phyloP scores from a whole-genome alignment of 2,797 vertebrate species.

The Nyctalus aviator region DNA sequence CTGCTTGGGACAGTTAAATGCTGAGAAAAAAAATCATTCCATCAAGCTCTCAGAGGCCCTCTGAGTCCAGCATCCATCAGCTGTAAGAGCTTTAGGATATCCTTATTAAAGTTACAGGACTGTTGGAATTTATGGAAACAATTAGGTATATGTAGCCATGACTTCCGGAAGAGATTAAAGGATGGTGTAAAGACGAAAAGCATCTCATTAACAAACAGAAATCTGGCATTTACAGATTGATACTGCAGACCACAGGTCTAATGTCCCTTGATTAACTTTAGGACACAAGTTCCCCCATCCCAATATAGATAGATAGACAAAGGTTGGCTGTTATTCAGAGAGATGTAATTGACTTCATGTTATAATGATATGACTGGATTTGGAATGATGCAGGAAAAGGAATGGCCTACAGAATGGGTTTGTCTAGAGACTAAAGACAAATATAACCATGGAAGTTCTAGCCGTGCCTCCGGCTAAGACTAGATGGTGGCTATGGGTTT shows the following conservation, averaged over 20 bases:
- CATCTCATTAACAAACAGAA: background rate
- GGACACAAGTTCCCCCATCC: background rate
- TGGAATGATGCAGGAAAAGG: background rate
- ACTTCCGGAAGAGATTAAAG: background rate
- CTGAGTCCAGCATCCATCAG: background rate
- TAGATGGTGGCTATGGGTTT: background rate
- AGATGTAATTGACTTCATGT: background rate
- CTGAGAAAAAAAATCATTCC: background rate
- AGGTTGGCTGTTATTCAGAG: background rate
- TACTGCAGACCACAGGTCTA: background rate
- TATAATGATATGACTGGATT: background rate
- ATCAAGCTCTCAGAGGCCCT: background rate
- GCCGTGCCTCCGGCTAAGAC: background rate
- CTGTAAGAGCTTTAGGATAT: background rate
- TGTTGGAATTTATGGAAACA: background rate
- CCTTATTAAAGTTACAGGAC: background rate
- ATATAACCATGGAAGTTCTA: background rate
- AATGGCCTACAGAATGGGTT: background rate
- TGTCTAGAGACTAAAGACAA: background rate
- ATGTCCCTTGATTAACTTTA: background rate
- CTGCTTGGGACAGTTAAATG: background rate
- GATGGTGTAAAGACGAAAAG: background rate
- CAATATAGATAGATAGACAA: background rate
- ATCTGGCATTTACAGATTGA: background rate
- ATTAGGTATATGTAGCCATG: background rate